These are phyloP conservation scores for Listronotus oregonensis DNA, from an alignment of 1,140 invertebrate species.

Conservation along the genomic window DNA sequence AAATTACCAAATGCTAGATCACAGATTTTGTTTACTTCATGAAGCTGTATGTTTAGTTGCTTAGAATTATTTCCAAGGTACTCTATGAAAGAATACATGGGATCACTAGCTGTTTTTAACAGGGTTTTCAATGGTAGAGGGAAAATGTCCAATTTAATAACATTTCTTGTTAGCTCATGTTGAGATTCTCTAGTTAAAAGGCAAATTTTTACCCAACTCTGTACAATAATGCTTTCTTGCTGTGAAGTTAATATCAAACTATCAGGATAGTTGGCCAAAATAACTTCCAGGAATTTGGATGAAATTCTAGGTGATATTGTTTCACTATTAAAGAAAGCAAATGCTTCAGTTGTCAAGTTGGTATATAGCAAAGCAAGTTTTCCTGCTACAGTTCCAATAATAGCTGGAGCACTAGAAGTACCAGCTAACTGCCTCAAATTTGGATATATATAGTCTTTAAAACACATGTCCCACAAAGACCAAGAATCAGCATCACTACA, in stretches of 20 bases:
- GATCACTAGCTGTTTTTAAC: constrained; percentile 30
- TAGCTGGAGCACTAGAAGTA: constrained; percentile 23
- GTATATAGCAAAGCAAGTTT: constrained; percentile 37
- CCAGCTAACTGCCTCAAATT: constrained; percentile 42
- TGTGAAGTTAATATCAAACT: constrained; percentile 35
- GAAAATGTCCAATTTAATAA: constrained; percentile 43
- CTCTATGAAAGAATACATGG: constrained; percentile 43
- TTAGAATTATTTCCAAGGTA: constrained; percentile 34
- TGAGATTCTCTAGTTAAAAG: constrained; percentile 36
- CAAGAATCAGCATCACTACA: constrained; percentile 42
- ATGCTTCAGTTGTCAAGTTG: constrained; percentile 34
- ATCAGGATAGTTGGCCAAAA: constrained; percentile 41
- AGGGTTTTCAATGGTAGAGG: constrained; percentile 33
- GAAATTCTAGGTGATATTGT: constrained; percentile 36
- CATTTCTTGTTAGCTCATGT: constrained; percentile 34
- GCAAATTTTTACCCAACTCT: constrained; percentile 46
- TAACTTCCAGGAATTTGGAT: constrained; percentile 34
- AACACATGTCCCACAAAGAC: constrained; percentile 42
- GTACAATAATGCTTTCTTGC: constrained; percentile 41
- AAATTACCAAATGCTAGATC: constrained; percentile 45
- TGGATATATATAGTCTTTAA: constrained; percentile 43
- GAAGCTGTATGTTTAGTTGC: background rate
- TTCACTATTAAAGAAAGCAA: constrained; percentile 41
- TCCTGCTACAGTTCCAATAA: constrained; percentile 44
- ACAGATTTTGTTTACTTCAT: constrained; percentile 37